Conservation (phyloP, 2,113 vertebrate species). For the Salminus brasiliensis region DNA sequence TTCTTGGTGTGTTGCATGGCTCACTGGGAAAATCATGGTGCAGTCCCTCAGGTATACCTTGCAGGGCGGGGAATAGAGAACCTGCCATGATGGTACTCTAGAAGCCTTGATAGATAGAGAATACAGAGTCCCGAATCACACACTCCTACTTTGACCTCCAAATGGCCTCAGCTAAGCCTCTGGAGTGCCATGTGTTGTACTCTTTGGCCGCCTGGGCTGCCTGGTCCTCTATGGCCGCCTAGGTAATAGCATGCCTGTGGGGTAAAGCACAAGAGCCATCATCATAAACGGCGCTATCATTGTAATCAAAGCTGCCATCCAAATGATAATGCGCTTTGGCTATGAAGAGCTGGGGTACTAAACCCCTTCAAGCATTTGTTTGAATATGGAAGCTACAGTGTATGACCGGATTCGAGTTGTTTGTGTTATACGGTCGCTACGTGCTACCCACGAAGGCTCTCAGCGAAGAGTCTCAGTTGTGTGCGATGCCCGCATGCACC, state of each 20-base stretch:
- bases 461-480: neutral
- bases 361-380: constrained; percentile 10
- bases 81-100: neutral
- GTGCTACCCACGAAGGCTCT: neutral
- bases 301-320: constrained; percentile 27
- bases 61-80: neutral
- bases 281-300: constrained; percentile 14
- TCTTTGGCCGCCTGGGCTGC: neutral
- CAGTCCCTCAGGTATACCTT: neutral
- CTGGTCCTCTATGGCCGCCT: too few species aligned
- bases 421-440: neutral
- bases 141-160: constrained; percentile 20
- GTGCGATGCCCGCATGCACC: neutral
- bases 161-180: neutral
- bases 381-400: neutral
- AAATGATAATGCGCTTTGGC: constrained; percentile 31
- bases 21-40: neutral
- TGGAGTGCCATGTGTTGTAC: neutral
- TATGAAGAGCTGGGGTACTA: neutral
- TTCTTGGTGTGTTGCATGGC: neutral
- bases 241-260: neutral
- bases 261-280: constrained; percentile 14
- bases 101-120: neutral
- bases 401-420: neutral
- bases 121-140: neutral